Base-by-base conservation (phyloP, 2,113 vertebrate species). In the Acinonyx jubatus region DNA sequence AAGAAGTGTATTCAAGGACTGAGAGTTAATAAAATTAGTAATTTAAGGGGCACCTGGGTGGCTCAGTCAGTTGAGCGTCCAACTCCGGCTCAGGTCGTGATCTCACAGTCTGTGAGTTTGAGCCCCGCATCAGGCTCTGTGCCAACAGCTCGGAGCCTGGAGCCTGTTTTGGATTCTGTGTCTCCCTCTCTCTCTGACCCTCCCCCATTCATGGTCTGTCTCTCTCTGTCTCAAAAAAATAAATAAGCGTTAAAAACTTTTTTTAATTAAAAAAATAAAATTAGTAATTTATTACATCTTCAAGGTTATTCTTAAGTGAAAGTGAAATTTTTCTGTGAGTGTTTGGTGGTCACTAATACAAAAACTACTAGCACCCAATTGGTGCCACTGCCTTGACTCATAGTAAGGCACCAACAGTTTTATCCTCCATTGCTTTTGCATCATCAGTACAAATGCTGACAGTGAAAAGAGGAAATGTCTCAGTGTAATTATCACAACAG, bases 21-120 rank as follows among this genome's bases (percentile, higher is more conserved):
- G 7, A 73, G n/a, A 84, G 23, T 79, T 91, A 88, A 88, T 87
- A 57, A 95, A 90, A 88, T 57, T 57, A 78, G 69, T 57, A 85
- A 55, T 41, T 61, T 68, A 95, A 45, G 45, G 45, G 45, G 45
- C 45, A 45, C 45, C 45, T 45, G 45, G 45, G 45, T 45, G 45
- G 45, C 7, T 45, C 45, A 45, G 45, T 45, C 45, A 0, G 45
- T 45, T 45, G 45, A 45, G 45, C 45, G 45, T 45, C 45, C 45
- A 45, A 45, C 45, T 45, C 45, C 8, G 45, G 45, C 45, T 9
- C 45, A 45, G 45, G 45, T 9, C 1, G 45, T 45, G 45, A 45
- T 45, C 45, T 45, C 45, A 45, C 45, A 45, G 45, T 45, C 7
- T 45, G 45, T 45, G 45, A 45, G 45, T 45, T 45, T 7, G 45